A percentile compares a stretch with the other conserved stretches of the same genome.
Conservation (phyloP, 1,140 invertebrate genomes). For the Bombus fervidus region DNA sequence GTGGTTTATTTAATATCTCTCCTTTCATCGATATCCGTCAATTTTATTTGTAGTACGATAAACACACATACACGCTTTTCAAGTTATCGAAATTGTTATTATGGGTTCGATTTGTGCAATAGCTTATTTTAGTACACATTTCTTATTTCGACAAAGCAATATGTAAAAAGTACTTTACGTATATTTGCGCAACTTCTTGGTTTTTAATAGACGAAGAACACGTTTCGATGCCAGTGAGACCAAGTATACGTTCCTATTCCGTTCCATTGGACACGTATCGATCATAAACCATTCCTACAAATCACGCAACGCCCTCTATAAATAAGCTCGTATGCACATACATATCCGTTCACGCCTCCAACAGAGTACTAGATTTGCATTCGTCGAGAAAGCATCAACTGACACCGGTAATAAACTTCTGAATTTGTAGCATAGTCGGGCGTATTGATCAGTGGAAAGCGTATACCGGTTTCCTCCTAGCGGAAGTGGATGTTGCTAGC, state of each 20-base stretch:
- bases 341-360: neutral
- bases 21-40: neutral
- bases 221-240: neutral
- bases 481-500: neutral
- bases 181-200: too few relatives aligned
- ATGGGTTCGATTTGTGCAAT: too few relatives aligned
- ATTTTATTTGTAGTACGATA: too few relatives aligned
- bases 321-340: neutral
- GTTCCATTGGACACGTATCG: neutral
- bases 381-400: slow-evolving; percentile 31
- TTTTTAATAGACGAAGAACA: neutral
- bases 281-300: neutral
- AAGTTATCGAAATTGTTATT: too few relatives aligned
- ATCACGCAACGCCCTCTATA: neutral
- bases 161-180: too few relatives aligned
- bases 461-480: neutral
- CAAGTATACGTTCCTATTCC: neutral
- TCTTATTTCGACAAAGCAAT: too few relatives aligned
- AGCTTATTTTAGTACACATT: too few relatives aligned
- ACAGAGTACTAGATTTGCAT: slow-evolving; percentile 4
- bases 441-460: slow-evolving; percentile 33
- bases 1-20: neutral
- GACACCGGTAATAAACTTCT: slow-evolving; percentile 56
- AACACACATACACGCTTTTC: too few relatives aligned
- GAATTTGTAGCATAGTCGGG: slow-evolving; percentile 44